Evolutionary conservation across 1,140 invertebrate species (phyloP).

Genomic region (Trypoxylus dichotomus): DNA sequence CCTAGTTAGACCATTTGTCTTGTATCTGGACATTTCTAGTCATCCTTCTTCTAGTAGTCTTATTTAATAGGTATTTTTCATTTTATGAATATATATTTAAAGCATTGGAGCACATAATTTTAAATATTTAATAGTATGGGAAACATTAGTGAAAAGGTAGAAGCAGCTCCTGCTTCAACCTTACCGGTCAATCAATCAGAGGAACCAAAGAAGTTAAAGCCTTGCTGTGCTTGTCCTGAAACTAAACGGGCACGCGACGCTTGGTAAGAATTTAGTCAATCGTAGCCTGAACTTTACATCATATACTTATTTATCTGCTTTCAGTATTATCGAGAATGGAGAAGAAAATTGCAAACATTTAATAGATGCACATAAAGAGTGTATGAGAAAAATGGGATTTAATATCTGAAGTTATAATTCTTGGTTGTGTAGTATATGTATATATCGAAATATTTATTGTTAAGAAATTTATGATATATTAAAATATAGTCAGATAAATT

Average conservation of each 20-base stretch:
- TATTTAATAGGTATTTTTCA: too few relatives aligned
- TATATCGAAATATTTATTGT: conserved; percentile 21
- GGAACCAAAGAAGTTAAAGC: conserved; percentile 79
- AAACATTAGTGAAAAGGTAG: conserved; percentile 47
- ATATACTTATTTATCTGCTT: conserved; percentile 56
- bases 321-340: conserved; percentile 89
- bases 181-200: conserved; percentile 43
- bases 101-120: neutral
- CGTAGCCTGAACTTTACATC: conserved; percentile 8
- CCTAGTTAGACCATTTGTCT: neutral
- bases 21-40: neutral
- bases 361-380: conserved; percentile 95
- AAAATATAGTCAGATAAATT: neutral
- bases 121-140: conserved; percentile 36
- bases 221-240: conserved; percentile 97
- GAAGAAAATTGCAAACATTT: conserved; percentile 87
- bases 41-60: neutral
- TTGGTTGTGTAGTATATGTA: conserved; percentile 4
- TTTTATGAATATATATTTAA: too few relatives aligned
- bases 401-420: conserved; percentile 68
- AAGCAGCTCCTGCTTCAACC: conserved; percentile 46
- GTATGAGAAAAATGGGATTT: conserved; percentile 94
- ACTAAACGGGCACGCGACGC: conserved; percentile 88
- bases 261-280: conserved; percentile 67
- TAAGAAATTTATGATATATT: conserved; percentile 7